Percentiles rank a stretch among this genome's conserved stretches.
Evolutionary conservation across 2,888 invertebrate species (phyloP).

Genomic region (Thalpophila matura): DNA sequence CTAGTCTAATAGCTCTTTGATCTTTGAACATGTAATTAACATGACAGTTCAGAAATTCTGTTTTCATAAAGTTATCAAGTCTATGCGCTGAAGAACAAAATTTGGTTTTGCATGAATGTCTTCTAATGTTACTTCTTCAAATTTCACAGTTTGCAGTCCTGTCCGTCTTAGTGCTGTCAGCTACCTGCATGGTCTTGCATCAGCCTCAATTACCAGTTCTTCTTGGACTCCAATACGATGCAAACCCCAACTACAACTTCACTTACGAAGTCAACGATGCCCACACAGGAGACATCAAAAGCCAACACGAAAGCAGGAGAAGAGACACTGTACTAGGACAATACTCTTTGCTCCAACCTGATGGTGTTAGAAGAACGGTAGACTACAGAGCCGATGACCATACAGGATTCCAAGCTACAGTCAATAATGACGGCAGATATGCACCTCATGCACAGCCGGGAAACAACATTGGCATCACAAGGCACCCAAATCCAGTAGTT

Average conservation of each 20-base stretch:
- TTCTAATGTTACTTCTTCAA: background rate
- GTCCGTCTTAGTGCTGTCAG: constrained; percentile 76
- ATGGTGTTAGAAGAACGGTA: constrained; percentile 89
- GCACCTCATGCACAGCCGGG: constrained; percentile 17
- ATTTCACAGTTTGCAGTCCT: constrained; percentile 67
- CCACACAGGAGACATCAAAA: constrained; percentile 89
- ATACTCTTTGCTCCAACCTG: constrained; percentile 89
- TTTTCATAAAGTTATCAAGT: too few relatives aligned
- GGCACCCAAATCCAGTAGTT: constrained; percentile 18
- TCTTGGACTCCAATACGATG: constrained; percentile 65
- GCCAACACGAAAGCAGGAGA: constrained; percentile 87
- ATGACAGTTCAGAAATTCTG: too few relatives aligned
- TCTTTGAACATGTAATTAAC: too few relatives aligned
- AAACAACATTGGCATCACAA: constrained; percentile 33
- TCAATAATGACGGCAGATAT: constrained; percentile 79
- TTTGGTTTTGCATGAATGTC: too few relatives aligned
- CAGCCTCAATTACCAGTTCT: constrained; percentile 70
- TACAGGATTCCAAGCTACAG: constrained; percentile 89
- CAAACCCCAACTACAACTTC: constrained; percentile 87
- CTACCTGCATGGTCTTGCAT: constrained; percentile 79
- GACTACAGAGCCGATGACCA: constrained; percentile 90
- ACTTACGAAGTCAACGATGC: constrained; percentile 90
- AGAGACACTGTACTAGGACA: constrained; percentile 89
- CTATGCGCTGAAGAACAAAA: too few relatives aligned
- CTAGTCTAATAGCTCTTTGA: too few relatives aligned